Evolutionary conservation across 1,140 invertebrate species (phyloP), one percentile per base, ranked within the genome.

Genomic region (Meloidogyne floridensis): DNA sequence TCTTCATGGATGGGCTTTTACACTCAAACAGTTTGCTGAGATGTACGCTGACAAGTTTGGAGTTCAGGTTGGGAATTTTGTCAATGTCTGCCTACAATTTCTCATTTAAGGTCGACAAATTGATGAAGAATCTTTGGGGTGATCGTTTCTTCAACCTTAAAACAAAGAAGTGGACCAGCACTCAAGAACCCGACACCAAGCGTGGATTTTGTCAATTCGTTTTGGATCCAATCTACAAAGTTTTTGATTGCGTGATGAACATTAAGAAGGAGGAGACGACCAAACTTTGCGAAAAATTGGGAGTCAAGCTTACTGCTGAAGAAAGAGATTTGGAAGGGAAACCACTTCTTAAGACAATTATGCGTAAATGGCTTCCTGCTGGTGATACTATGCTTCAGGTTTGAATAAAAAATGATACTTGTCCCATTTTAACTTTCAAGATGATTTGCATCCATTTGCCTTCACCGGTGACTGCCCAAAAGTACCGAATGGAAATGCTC

Each of bases 361-460:
- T 99, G 96, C 94, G 96, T 90, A 95, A 95, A 77, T 99, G 98
- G 98, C 92, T 99, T 90, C 97, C 97, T 81, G 98, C 97, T 92
- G 98, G 98, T 89, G 97, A 99, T 92, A 96, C 97, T 90, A 92
- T 99, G 87, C 95, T 99, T 93, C 96, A 98, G 93, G 99, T 99
- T 20, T 51, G 20, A 13, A 9, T 42, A 32, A 47, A 47, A 47
- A 47, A 5, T 20, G 11, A 18, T 70, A 2, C 65, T 81, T n/a
- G 94, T 99, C 93, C 96, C 13, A 59, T 42, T n/a, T 47, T 0
- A 6, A 6, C 8, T 47, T 56, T 10, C 15, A 15, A 98, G 93
- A 99, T 99, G 98, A 99, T 99, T 92, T 96, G 96, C 91, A 98
- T 99, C 90, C 97, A 99, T 91, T 92, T 99, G 90, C 98, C 98